Percentiles rank a stretch among this genome's conserved stretches.
Evolutionary conservation across 1,140 invertebrate genomes (phyloP).

Genomic region (Drosophila cardini): DNA sequence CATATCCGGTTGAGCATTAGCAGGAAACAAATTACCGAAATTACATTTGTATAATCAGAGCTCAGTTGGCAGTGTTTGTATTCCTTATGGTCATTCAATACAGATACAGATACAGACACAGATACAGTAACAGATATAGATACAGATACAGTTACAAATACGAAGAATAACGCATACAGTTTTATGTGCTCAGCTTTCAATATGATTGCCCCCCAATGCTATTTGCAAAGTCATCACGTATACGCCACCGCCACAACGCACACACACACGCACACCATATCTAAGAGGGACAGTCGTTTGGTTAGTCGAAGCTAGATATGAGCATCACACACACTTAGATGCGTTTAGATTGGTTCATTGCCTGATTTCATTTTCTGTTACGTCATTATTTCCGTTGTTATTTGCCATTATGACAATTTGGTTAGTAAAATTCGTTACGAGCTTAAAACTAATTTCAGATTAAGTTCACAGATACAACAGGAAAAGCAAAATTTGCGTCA

Average conservation of each 20-base stretch:
- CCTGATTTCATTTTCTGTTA: conserved; percentile 65
- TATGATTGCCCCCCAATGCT: conserved; percentile 65
- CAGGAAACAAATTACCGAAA: conserved; percentile 75
- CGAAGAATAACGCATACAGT: conserved; percentile 60
- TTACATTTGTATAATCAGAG: conserved; percentile 59
- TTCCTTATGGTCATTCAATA: conserved; percentile 49
- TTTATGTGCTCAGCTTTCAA: conserved; percentile 72
- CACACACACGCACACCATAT: not conserved
- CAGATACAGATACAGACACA: conserved; percentile 29
- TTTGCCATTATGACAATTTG: conserved; percentile 83
- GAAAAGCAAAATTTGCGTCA: conserved; percentile 61
- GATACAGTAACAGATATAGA: conserved; percentile 20
- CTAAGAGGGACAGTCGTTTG: conserved; percentile 15
- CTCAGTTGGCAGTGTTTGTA: conserved; percentile 21
- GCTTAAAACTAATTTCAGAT: conserved; percentile 84
- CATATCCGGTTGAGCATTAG: conserved; percentile 48
- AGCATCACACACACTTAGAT: conserved; percentile 43
- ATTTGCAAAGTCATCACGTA: conserved; percentile 83
- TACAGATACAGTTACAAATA: conserved; percentile 5
- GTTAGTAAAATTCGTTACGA: conserved; percentile 78
- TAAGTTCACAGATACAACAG: conserved; percentile 61
- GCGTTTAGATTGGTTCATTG: conserved; percentile 57
- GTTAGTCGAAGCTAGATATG: conserved; percentile 8
- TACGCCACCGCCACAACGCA: conserved; percentile 63
- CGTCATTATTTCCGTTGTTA: conserved; percentile 80